Evolutionary conservation across 2,888 invertebrate genomes (phyloP).

Genomic region (Syrphus vitripennis): DNA sequence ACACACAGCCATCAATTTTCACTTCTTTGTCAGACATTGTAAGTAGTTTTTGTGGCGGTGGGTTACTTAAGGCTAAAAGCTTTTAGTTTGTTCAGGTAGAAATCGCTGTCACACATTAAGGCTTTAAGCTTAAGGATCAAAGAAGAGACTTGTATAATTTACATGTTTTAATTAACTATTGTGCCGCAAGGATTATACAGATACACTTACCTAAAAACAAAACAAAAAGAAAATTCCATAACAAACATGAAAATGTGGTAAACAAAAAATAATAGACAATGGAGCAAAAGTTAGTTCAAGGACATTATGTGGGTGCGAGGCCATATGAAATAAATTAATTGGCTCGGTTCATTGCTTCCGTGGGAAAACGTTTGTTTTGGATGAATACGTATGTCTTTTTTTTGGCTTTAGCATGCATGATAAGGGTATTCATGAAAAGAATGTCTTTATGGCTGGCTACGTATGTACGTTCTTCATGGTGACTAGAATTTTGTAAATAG

Average conservation of each 20-base stretch:
- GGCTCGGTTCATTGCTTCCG: not conserved
- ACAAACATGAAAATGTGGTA: not conserved
- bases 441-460: not conserved
- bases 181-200: not conserved
- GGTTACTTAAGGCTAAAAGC: not conserved
- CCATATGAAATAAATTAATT: not conserved
- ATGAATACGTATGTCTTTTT: not conserved
- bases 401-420: not conserved
- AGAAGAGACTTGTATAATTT: conserved; percentile 14
- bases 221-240: conserved; percentile 3
- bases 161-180: conserved; percentile 53
- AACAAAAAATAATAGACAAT: not conserved
- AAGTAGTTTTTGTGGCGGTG: not conserved
- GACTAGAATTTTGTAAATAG: not conserved
- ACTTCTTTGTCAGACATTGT: not conserved
- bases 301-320: not conserved
- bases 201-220: not conserved
- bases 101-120: not conserved
- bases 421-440: not conserved
- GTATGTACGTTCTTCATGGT: not conserved
- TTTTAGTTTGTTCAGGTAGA: not conserved
- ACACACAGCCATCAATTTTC: not conserved
- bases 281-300: not conserved
- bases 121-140: not conserved
- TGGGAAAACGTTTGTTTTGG: not conserved